Evolutionary conservation across 2,113 vertebrate species (phyloP).

Genomic region (Petrocephalus zakoni): DNA sequence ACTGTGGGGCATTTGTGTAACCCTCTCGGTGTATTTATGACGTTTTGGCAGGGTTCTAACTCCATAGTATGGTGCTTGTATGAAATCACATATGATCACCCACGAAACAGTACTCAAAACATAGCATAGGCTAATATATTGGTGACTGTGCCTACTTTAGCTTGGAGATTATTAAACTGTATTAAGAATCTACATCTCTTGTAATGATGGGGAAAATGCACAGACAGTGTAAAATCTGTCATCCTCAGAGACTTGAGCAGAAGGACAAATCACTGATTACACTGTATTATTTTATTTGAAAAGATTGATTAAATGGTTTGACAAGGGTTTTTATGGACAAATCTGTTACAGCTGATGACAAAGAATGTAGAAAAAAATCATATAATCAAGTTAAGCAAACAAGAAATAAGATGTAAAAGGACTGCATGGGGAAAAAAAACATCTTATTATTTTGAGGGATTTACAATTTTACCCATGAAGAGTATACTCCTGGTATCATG

Average conservation of each 20-base stretch:
- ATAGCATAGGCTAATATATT: background rate
- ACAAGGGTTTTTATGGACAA: background rate
- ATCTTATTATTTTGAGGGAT: constrained; percentile 42
- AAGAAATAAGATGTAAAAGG: background rate
- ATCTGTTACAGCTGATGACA: background rate
- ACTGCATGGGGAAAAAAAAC: background rate
- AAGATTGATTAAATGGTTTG: background rate
- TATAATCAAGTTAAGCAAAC: background rate
- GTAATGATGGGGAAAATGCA: background rate
- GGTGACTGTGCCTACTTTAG: background rate
- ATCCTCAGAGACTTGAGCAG: background rate
- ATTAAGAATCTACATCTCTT: background rate
- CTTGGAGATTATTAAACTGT: background rate
- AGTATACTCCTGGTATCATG: constrained; percentile 43
- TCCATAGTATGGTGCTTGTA: too few relatives aligned
- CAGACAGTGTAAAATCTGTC: background rate
- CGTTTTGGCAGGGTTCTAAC: too few relatives aligned
- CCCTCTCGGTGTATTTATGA: too few relatives aligned
- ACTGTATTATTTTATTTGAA: background rate
- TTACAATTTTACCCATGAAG: constrained; percentile 62
- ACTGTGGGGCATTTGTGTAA: too few relatives aligned
- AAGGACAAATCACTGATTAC: background rate
- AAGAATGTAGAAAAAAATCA: background rate
- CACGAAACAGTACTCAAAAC: background rate
- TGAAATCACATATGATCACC: background rate